These are phyloP conservation scores for Girardinus metallicus DNA, from an alignment of 2,797 vertebrate genomes.

Conservation along the genomic window DNA sequence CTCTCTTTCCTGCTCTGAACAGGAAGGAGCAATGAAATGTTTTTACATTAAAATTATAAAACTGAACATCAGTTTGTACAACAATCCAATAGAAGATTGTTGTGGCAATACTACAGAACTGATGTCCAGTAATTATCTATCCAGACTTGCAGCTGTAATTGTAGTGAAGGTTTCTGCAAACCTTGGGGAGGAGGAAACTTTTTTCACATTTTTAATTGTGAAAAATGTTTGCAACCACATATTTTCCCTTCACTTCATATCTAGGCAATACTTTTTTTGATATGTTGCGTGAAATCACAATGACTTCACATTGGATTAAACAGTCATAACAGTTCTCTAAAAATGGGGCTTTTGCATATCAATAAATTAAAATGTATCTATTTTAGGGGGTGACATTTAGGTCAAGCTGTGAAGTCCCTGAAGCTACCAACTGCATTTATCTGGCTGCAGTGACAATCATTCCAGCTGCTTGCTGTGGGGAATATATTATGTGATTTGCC, in stretches of 20 bases:
- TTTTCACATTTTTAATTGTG: neutral
- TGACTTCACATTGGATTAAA: neutral
- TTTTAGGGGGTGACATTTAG: conserved; percentile 11
- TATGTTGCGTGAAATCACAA: neutral
- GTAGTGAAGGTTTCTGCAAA: neutral
- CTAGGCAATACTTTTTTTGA: neutral
- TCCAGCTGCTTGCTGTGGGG: conserved; percentile 12
- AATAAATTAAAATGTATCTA: conserved; percentile 1
- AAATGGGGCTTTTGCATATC: neutral
- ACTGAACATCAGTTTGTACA: neutral
- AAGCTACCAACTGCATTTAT: conserved; percentile 25
- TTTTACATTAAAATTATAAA: neutral
- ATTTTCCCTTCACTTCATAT: neutral
- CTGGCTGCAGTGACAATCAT: conserved; percentile 18
- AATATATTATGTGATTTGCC: conserved; percentile 14
- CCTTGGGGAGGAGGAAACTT: neutral
- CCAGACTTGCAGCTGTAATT: neutral
- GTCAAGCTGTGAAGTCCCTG: conserved; percentile 17
- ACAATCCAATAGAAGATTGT: neutral
- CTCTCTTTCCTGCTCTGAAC: neutral
- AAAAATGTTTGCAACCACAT: neutral
- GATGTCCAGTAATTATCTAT: neutral
- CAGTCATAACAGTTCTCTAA: neutral
- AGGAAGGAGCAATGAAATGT: neutral
- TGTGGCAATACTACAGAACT: neutral